These are phyloP conservation scores for Hemibagrus guttatus DNA, from an alignment of 2,797 vertebrate species.

Conservation along the genomic window DNA sequence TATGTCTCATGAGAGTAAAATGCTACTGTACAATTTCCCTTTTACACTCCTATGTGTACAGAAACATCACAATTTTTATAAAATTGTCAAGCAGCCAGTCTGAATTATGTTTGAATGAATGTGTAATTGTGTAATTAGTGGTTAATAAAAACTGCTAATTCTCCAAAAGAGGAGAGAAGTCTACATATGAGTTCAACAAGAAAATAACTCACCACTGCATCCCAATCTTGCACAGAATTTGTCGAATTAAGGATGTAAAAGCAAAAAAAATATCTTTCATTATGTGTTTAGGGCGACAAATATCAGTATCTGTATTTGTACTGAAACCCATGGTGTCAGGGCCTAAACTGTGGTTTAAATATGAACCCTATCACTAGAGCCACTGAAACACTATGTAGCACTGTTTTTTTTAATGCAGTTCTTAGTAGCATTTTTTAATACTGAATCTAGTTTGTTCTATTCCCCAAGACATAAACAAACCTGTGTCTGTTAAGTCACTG, in stretches of 20 bases:
- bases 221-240: not conserved
- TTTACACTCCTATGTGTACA: not conserved
- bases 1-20: slow-evolving; percentile 40
- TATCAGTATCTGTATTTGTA: not conserved
- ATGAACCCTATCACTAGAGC: not conserved
- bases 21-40: slow-evolving; percentile 38
- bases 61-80: not conserved
- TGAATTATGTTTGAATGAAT: not conserved
- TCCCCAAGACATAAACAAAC: not conserved
- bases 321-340: not conserved
- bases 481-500: not conserved
- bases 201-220: not conserved
- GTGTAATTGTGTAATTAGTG: not conserved
- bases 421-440: not conserved
- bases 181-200: not conserved
- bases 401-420: not conserved
- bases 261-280: not conserved
- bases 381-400: not conserved
- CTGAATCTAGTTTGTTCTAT: not conserved
- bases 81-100: slow-evolving; percentile 24
- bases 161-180: slow-evolving; percentile 1
- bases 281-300: not conserved
- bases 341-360: not conserved
- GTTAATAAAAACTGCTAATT: not conserved
- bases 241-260: not conserved